Evolutionary conservation across 2,888 invertebrate species (phyloP), one percentile per base, ranked within the genome.

Genomic region (Sarcophaga subvicina): DNA sequence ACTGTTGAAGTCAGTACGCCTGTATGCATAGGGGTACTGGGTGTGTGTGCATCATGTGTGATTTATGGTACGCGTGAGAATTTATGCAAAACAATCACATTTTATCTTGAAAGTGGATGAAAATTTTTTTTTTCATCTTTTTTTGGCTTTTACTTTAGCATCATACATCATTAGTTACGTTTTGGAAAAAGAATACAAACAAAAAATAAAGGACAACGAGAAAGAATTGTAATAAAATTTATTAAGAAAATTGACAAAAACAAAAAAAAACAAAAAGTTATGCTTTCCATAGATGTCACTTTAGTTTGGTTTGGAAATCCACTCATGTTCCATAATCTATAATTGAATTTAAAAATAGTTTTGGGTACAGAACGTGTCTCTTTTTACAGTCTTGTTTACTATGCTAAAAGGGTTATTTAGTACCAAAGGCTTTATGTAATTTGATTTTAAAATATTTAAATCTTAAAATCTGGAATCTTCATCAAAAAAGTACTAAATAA

Each of bases 31-130:
- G 17, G 54, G 17, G 17, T 54, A 54, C 14, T 54, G 54, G 54
- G 54, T 54, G 54, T 54, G 37, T 37, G 37, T 54, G 54, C 54
- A 70, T 69, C 72, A 63, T 64, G 63, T 80, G 80, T 83, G 86
- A 86, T 86, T 86, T 86, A 86, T 86, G 80, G 75, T 78, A 81
- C 83, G 80, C 80, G 80, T 86, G 86, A 86, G 86, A 83, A 83
- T 80, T 86, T 75, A 80, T 80, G 78, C 86, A 86, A 86, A 54
- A 86, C 83, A 86, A 83, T 75, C 77, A 83, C 69, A 81, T 80
- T 69, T 78, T 70, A 70, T 64, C 69, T 63, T 12, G 59, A 66
- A 64, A 54, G 66, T 63, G 83, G 60, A 76, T 54, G 69, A 69
- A 75, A 75, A 54, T 22, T 37, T 22, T 10, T 12, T 6, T 79